Conservation (phyloP, 2,888 invertebrate species). For the Melieria omissa region DNA sequence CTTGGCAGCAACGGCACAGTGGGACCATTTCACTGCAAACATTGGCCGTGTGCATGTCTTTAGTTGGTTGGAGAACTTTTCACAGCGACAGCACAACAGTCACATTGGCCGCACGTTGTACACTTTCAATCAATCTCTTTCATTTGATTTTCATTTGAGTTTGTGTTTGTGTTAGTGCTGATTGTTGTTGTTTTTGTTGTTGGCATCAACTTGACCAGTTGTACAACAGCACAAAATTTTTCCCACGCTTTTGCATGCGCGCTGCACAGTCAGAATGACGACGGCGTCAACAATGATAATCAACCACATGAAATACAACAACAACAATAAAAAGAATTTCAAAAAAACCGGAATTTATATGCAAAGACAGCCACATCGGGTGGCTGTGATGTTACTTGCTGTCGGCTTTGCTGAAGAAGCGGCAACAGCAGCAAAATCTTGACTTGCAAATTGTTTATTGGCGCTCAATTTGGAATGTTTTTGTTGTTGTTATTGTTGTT, state of each 20-base stretch:
- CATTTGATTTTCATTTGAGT: neutral
- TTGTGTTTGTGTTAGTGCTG: neutral
- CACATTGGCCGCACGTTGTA: neutral
- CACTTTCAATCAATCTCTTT: constrained; percentile 13
- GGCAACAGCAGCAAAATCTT: neutral
- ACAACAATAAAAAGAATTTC: too few relatives aligned
- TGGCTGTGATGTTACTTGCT: neutral
- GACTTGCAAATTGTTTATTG: constrained; percentile 7
- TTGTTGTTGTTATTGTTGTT: constrained; percentile 12
- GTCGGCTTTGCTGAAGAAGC: too few relatives aligned
- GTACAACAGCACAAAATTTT: constrained; percentile 1
- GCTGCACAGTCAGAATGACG: constrained; percentile 1
- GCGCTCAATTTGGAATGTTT: neutral
- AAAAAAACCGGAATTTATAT: constrained; percentile 20
- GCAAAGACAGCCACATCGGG: neutral
- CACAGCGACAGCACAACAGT: too few relatives aligned
- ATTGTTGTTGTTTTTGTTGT: neutral
- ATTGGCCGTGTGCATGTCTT: too few relatives aligned
- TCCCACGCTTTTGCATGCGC: constrained; percentile 38
- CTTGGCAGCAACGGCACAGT: too few relatives aligned
- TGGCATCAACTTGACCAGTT: neutral
- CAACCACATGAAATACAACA: too few relatives aligned
- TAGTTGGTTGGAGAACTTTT: too few relatives aligned
- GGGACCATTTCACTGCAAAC: too few relatives aligned
- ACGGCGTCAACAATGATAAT: too few relatives aligned